Conservation (phyloP, 2,888 invertebrate species). For the Eupithecia centaureata region DNA sequence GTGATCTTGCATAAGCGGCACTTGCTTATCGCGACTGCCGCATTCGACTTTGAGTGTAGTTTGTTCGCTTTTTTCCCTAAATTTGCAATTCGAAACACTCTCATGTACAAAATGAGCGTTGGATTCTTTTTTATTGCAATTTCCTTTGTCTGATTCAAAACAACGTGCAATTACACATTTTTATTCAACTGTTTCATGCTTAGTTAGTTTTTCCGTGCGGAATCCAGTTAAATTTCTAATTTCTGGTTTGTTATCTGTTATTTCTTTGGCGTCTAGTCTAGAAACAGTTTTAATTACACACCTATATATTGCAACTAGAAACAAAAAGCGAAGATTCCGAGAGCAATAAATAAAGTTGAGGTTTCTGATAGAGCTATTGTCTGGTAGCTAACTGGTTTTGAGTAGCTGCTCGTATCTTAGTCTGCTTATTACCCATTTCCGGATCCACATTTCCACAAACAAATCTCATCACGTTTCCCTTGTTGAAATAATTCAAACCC, state of each 20-base stretch:
- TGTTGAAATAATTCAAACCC: constrained; percentile 42
- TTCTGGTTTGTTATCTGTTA: constrained; percentile 33
- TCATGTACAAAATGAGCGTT: constrained; percentile 66
- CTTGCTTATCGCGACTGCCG: constrained; percentile 82
- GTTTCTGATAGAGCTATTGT: not conserved
- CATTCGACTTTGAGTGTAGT: constrained; percentile 81
- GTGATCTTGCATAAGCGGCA: constrained; percentile 85
- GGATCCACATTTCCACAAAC: constrained; percentile 8
- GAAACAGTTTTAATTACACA: constrained; percentile 67
- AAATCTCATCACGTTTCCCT: constrained; percentile 37
- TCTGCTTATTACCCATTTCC: not conserved
- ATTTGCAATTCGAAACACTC: constrained; percentile 81
- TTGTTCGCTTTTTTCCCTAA: constrained; percentile 77
- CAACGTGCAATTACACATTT: constrained; percentile 38
- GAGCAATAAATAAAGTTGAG: not conserved
- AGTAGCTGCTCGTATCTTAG: not conserved
- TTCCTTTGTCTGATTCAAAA: constrained; percentile 40
- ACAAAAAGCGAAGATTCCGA: constrained; percentile 33
- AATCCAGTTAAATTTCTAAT: constrained; percentile 33
- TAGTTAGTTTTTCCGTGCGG: constrained; percentile 29
- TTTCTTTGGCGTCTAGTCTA: constrained; percentile 52
- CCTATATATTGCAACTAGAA: constrained; percentile 60
- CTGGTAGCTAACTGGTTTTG: not conserved
- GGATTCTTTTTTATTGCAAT: constrained; percentile 54
- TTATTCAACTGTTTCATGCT: constrained; percentile 34